Base-by-base conservation (phyloP, 2,888 invertebrate species). In the Sminthurinus aureus region DNA sequence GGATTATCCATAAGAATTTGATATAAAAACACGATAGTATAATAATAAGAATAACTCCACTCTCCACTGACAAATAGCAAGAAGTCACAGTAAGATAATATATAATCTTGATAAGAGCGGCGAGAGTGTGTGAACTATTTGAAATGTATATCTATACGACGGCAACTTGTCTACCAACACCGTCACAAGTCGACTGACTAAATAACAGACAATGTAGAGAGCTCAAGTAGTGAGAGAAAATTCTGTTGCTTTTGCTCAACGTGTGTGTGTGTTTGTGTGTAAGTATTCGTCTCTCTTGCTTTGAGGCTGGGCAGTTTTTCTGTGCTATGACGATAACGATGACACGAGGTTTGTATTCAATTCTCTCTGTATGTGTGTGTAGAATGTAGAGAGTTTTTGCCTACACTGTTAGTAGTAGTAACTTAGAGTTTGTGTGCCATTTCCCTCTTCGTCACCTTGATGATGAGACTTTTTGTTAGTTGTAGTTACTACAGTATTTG, bases 381-480 rank as follows among this genome's bases (percentile, higher is more conserved):
- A 69, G n/a, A n/a, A n/a, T 12, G 69, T 69, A 20, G 20, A 50
- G n/a, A 51, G 6, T 75, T 20, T 75, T 20, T 51, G 38, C 38
- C 58, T 58, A 15, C 58, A 6, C 15, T 58, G 13, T 2, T 58
- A 11, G 52, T 13, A 11, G 58, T 58, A 58, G 58, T 18, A 38
- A 38, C 58, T 13, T 58, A 58, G 13, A 58, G 58, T 18, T 4
- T 20, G 20, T 69, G 12, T 69, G 22, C n/a, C 52, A 11, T 75
- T 52, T 75, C 75, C 52, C 75, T 75, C 75, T 75, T 75, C 75
- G 75, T 75, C 75, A 75, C 75, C 75, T 75, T 75, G 75, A 24
- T 24, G 24, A 24, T 71, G 24, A 71, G 71, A 18, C 13, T 58
- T 58, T 18, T 69, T 22, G 69, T 12, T n/a, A 71, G 24, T 71